phyloP scores from a whole-genome alignment of 2,113 vertebrate species.

The Axis porcinus region DNA sequence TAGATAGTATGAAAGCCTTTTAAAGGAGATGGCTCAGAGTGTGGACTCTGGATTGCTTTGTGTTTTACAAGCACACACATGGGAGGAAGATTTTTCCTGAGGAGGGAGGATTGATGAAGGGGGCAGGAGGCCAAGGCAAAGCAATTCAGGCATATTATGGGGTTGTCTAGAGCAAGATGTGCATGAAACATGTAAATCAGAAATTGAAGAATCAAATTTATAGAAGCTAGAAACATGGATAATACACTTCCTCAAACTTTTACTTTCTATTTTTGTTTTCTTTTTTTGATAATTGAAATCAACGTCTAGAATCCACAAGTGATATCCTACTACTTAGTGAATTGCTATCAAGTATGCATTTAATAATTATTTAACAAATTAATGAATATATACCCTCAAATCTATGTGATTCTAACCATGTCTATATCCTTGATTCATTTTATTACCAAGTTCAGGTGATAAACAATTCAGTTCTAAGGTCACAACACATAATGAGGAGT shows the following conservation, averaged over 20 bases:
- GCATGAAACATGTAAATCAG: neutral
- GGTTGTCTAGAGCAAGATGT: neutral
- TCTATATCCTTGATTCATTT: neutral
- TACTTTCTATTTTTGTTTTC: neutral
- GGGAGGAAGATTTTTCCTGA: neutral
- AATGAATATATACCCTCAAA: neutral
- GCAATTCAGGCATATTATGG: neutral
- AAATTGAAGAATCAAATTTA: neutral
- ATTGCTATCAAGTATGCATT: neutral
- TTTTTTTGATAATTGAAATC: neutral
- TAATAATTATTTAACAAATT: neutral
- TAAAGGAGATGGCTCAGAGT: neutral
- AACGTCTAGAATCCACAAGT: neutral
- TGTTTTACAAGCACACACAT: neutral
- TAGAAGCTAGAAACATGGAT: neutral
- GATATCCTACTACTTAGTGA: neutral
- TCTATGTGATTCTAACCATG: neutral
- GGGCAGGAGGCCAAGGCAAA: neutral
- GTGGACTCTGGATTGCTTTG: neutral
- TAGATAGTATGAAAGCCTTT: neutral
- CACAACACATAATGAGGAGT: neutral
- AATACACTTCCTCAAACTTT: neutral
- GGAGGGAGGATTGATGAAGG: neutral
- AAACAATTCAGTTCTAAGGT: neutral
- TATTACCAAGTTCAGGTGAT: neutral